A percentile compares a stretch with the other conserved stretches of the same genome.
These are phyloP conservation scores for Xestia sexstrigata DNA, from an alignment of 2,888 invertebrate genomes.

Conservation along the genomic window DNA sequence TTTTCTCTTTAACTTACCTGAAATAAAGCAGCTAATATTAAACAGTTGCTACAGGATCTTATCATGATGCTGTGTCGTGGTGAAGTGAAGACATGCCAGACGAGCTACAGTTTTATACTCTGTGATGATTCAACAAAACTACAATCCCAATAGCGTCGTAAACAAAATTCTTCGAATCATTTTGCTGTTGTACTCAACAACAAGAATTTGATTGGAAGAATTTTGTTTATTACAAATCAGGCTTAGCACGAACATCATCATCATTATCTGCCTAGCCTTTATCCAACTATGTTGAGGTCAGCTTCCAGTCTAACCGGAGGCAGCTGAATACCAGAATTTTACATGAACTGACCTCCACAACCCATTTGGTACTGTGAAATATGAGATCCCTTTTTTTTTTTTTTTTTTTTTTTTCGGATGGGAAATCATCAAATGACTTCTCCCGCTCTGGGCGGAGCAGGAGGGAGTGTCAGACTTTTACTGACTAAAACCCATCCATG, in stretches of 20 bases:
- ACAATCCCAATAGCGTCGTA: not conserved
- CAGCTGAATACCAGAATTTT: not conserved
- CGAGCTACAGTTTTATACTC: conserved; percentile 6
- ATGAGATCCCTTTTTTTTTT: too few species aligned
- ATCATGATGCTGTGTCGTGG: conserved; percentile 13
- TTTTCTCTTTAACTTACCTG: conserved; percentile 18
- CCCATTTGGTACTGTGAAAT: not conserved
- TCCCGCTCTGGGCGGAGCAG: too few species aligned
- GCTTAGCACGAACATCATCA: not conserved
- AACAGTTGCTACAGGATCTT: not conserved
- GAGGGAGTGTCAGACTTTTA: too few species aligned
- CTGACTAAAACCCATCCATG: too few species aligned
- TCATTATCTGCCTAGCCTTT: not conserved
- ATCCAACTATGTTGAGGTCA: not conserved
- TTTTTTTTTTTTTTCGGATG: too few species aligned
- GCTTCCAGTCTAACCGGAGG: not conserved
- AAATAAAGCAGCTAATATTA: conserved; percentile 11
- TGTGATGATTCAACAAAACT: conserved; percentile 14
- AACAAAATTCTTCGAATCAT: conserved; percentile 28
- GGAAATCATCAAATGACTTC: too few species aligned
- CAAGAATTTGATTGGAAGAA: not conserved
- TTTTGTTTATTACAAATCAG: not conserved
- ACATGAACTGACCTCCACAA: not conserved
- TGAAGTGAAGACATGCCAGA: not conserved
- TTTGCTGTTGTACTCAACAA: not conserved